Conservation (phyloP, 23 tunicate genomes). For the Trididemnum miniatum region DNA sequence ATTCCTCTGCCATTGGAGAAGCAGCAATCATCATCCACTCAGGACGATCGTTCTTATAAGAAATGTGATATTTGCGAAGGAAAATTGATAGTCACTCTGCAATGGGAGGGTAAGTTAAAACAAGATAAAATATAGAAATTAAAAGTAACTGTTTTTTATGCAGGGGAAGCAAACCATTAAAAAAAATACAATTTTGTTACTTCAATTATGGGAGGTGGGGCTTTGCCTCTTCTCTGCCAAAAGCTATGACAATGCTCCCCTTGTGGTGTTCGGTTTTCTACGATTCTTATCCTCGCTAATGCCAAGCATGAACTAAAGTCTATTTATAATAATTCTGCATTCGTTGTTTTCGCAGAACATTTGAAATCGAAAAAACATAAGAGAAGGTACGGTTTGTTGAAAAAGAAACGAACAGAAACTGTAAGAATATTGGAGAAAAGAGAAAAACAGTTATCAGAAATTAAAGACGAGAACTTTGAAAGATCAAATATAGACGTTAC, state of each 20-base stretch:
- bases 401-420: constrained; percentile 17
- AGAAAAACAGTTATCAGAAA: constrained; percentile 18
- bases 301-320: too few relatives aligned
- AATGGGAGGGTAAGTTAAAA: not conserved
- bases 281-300: too few relatives aligned
- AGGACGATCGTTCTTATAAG: not conserved
- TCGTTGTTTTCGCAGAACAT: constrained; percentile 10
- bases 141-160: too few relatives aligned
- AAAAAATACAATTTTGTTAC: too few relatives aligned
- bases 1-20: not conserved
- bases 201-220: too few relatives aligned
- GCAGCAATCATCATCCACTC: not conserved
- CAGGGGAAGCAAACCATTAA: too few relatives aligned
- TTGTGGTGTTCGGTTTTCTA: too few relatives aligned
- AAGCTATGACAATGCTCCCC: too few relatives aligned
- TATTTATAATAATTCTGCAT: too few relatives aligned
- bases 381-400: constrained; percentile 27
- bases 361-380: constrained; percentile 36
- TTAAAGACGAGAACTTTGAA: not conserved
- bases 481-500: not conserved
- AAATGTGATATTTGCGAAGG: constrained; percentile 4
- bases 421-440: constrained; percentile 8
- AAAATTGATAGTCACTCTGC: not conserved
- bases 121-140: too few relatives aligned
- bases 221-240: too few relatives aligned